These are phyloP conservation scores for Huso huso DNA, from an alignment of 2,797 vertebrate genomes.

Conservation along the genomic window DNA sequence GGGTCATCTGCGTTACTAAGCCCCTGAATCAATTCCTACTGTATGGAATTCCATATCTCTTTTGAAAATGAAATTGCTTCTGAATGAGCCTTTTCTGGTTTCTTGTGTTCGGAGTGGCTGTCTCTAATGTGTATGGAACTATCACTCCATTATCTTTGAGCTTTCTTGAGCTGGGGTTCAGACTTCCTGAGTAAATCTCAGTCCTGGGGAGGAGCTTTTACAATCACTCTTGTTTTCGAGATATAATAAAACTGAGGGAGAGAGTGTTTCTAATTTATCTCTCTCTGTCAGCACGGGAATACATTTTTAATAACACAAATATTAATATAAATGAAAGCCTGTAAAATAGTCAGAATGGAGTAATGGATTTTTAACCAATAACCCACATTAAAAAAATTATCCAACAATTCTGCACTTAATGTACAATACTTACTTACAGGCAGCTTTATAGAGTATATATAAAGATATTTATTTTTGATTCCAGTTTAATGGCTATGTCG, in stretches of 20 bases:
- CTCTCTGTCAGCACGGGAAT: slow-evolving; percentile 31
- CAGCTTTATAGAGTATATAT: no score
- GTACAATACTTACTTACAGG: no score
- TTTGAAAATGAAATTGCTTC: slow-evolving; percentile 36
- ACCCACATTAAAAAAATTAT: no score
- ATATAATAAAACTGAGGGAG: slow-evolving; percentile 18
- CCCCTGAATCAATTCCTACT: not conserved
- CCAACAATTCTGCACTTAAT: no score
- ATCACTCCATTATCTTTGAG: slow-evolving; percentile 14
- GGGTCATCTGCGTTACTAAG: not conserved
- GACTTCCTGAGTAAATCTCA: not conserved
- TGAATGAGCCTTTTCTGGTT: slow-evolving; percentile 47
- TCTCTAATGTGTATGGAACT: no score
- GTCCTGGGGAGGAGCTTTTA: not conserved
- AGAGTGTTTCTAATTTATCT: slow-evolving; percentile 38
- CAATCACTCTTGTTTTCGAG: not conserved
- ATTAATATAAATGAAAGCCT: no score
- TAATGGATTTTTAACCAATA: no score
- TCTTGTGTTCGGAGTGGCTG: slow-evolving; percentile 8
- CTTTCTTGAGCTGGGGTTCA: not conserved
- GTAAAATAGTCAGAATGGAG: no score
- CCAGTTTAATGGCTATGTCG: not conserved
- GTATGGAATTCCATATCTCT: not conserved
- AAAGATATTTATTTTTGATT: not conserved
- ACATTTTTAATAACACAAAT: not conserved